Base-by-base conservation (phyloP, 2,797 vertebrate species). In the Rhinoraja longicauda region DNA sequence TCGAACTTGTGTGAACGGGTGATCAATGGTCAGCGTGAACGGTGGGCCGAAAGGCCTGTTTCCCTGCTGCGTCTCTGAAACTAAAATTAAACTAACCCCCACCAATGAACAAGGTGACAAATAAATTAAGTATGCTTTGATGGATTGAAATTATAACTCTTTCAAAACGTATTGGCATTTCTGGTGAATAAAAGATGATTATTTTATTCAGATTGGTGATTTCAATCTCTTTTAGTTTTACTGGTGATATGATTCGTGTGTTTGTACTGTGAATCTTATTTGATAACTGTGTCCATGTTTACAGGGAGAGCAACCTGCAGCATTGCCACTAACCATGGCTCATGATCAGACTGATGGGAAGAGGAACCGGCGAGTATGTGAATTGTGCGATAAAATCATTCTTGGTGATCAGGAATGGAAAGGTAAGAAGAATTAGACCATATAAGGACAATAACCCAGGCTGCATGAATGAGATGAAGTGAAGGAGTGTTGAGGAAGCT, bases 401-500 rank as follows among this genome's bases (percentile, higher is more conserved):
- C 97, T 99, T 0, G 98, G 99, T 9, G 98, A 99, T 95, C 95
- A 97, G 88, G 97, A 99, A 94, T 99, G 99, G 98, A 95, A 96
- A 95, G 98, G 99, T 99, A 95, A 95, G 96, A 12, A 26, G 53
- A 29, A 45, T 75, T 57, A 7, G 21, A 19, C 39, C 4, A 2
- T 36, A 53, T 78, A 13, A n/a, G 12, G 36, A 15, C 0, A 2
- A 64, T 0, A 0, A 0, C 26, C 64, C 53, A 19, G 15, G 26
- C 6, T 36, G 64, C n/a, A 0, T 0, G 13, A 81, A 82, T n/a
- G 36, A 64, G 24, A 15, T 19, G 13, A 70, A 72, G 88, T 70
- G 78, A 45, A 79, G 0, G 36, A 81, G 78, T 75, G 94, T 93
- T 4, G 15, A 10, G 64, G 77, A 2, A 81, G 67, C 94, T 94